phyloP scores from a whole-genome alignment of 2,888 invertebrate genomes.

The Theodoxus fluviatilis region DNA sequence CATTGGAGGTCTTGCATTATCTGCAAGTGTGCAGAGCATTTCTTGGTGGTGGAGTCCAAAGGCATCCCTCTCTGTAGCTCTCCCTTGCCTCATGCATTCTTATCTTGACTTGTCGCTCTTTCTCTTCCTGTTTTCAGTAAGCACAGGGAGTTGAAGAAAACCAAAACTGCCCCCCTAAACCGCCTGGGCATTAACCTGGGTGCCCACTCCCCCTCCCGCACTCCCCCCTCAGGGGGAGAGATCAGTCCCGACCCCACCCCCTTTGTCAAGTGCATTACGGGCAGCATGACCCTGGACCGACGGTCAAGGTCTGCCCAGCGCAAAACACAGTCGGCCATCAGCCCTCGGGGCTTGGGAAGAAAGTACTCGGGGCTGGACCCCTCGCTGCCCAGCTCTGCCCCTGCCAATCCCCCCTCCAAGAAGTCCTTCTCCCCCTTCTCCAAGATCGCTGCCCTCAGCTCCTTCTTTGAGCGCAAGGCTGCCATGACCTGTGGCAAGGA shows the following conservation, averaged over 20 bases:
- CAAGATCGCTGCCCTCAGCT: slow-evolving; percentile 57
- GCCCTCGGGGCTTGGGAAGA: slow-evolving; percentile 25
- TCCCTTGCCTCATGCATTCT: not conserved
- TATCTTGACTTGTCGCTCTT: slow-evolving; percentile 10
- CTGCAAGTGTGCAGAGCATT: too few relatives aligned
- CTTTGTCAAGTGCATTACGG: slow-evolving; percentile 51
- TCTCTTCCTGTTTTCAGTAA: slow-evolving; percentile 42
- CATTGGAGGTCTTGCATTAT: too few relatives aligned
- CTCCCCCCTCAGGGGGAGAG: slow-evolving; percentile 37
- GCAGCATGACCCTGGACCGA: slow-evolving; percentile 54
- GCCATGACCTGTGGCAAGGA: slow-evolving; percentile 36
- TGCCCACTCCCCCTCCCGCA: slow-evolving; percentile 30
- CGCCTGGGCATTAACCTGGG: slow-evolving; percentile 13
- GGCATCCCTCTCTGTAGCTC: not conserved
- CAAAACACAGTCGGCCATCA: not conserved
- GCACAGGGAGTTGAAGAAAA: slow-evolving; percentile 51
- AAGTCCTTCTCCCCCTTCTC: slow-evolving; percentile 34
- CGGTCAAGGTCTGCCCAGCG: too few relatives aligned
- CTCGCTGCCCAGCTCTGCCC: slow-evolving; percentile 20
- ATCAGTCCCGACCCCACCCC: slow-evolving; percentile 35
- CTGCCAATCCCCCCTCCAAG: slow-evolving; percentile 31
- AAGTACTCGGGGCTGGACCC: slow-evolving; percentile 7
- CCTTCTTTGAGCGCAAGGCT: slow-evolving; percentile 57
- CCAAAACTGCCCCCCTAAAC: slow-evolving; percentile 51
- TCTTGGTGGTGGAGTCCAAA: too few relatives aligned